phyloP scores from a whole-genome alignment of 2,797 vertebrate genomes.

The Philypnodon macrostomus region DNA sequence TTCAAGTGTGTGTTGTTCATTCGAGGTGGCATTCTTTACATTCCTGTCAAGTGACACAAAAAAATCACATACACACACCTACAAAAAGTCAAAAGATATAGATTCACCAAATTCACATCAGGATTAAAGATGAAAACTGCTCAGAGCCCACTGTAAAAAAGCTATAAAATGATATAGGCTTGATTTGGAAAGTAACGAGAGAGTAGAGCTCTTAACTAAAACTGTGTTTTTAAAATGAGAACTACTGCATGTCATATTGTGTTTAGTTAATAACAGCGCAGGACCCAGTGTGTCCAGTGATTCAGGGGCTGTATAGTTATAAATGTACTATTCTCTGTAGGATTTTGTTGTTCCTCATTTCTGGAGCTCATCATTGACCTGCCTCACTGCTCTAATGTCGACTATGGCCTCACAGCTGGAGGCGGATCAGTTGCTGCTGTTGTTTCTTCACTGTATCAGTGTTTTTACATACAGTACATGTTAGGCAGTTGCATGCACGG shows the following conservation, averaged over 20 bases:
- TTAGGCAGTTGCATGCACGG: slow-evolving; percentile 35
- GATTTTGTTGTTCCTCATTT: slow-evolving; percentile 33
- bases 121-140: no score
- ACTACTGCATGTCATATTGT: not conserved
- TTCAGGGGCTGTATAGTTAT: slow-evolving; percentile 13
- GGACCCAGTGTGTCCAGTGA: no score
- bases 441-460: slow-evolving; percentile 32
- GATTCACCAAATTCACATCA: not conserved
- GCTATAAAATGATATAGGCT: no score
- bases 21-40: slow-evolving; percentile 58
- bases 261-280: no score
- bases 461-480: slow-evolving; percentile 32
- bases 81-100: slow-evolving; percentile 9
- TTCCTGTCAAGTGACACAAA: slow-evolving; percentile 51
- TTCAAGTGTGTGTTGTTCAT: slow-evolving; percentile 43
- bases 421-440: slow-evolving; percentile 35
- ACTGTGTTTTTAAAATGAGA: no score
- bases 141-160: no score
- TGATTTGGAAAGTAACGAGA: no score
- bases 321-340: slow-evolving; percentile 7
- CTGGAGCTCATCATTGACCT: slow-evolving; percentile 31
- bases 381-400: slow-evolving; percentile 32
- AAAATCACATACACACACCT: slow-evolving; percentile 27
- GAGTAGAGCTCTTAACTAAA: no score
- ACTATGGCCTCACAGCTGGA: slow-evolving; percentile 23